These are phyloP conservation scores for Danaus chrysippus DNA, from an alignment of 2,888 invertebrate species.

Conservation along the genomic window DNA sequence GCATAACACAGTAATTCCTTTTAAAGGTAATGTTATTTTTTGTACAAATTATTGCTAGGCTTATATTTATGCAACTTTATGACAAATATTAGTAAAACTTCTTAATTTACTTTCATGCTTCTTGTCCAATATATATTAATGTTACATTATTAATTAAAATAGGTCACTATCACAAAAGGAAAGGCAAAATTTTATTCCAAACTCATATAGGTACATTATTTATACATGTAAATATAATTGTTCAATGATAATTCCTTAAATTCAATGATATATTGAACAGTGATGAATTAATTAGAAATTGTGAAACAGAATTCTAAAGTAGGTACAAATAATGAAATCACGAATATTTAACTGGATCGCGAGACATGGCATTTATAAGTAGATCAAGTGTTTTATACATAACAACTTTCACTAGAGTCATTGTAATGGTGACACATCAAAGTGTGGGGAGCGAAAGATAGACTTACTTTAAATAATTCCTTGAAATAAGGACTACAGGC, in stretches of 20 bases:
- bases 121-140: background rate
- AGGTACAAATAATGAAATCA: conserved; percentile 78
- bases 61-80: background rate
- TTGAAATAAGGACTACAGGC: conserved; percentile 94
- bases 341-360: conserved; percentile 79
- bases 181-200: background rate
- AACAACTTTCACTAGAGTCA: conserved; percentile 79
- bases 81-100: background rate
- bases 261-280: conserved; percentile 43
- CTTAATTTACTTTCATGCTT: background rate
- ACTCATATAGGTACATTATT: background rate
- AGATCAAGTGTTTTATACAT: conserved; percentile 80
- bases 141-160: conserved; percentile 1
- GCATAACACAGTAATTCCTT: no score
- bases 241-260: conserved; percentile 27
- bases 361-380: conserved; percentile 80
- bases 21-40: no score
- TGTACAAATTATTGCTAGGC: no score
- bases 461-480: conserved; percentile 89
- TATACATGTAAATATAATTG: conserved; percentile 16
- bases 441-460: conserved; percentile 77
- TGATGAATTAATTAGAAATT: conserved; percentile 76
- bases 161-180: background rate
- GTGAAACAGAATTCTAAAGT: conserved; percentile 76
- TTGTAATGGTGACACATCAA: conserved; percentile 80